Percentiles rank a stretch among this genome's conserved stretches.
Conservation (phyloP, 1,140 invertebrate species). For the Sipha flava region DNA sequence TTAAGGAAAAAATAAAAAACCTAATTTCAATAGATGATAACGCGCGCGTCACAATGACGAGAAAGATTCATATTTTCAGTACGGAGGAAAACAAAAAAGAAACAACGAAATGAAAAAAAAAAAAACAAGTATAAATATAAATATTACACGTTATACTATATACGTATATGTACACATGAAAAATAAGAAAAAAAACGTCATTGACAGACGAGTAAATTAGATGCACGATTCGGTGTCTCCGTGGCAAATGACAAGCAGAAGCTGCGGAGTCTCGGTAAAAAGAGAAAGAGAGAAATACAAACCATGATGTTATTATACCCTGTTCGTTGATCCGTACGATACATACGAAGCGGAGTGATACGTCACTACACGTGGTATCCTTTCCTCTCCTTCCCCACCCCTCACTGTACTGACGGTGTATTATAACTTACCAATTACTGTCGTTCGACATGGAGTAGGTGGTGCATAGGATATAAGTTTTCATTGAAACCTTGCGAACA, state of each 20-base stretch:
- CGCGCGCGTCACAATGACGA: conserved; percentile 21
- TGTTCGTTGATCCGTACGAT: background rate
- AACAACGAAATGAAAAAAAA: background rate
- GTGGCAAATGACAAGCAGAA: background rate
- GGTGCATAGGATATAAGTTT: too few species aligned
- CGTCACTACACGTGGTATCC: too few species aligned
- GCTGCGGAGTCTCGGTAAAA: background rate
- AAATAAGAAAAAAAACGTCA: background rate
- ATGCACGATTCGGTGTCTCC: conserved; percentile 14
- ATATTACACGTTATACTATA: background rate
- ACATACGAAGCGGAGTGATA: too few species aligned
- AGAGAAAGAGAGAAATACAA: background rate
- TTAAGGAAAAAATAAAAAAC: background rate
- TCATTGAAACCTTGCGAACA: too few species aligned
- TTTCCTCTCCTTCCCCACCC: too few species aligned
- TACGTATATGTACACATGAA: background rate
- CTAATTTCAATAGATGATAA: conserved; percentile 18
- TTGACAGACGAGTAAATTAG: conserved; percentile 30
- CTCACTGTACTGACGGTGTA: too few species aligned
- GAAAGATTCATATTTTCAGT: background rate
- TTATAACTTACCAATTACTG: too few species aligned
- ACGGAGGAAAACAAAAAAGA: background rate
- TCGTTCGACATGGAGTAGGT: too few species aligned
- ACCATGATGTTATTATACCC: background rate
- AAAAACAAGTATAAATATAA: background rate